These are phyloP conservation scores for Pheucticus melanocephalus DNA, from an alignment of 2,113 vertebrate genomes.

Conservation along the genomic window DNA sequence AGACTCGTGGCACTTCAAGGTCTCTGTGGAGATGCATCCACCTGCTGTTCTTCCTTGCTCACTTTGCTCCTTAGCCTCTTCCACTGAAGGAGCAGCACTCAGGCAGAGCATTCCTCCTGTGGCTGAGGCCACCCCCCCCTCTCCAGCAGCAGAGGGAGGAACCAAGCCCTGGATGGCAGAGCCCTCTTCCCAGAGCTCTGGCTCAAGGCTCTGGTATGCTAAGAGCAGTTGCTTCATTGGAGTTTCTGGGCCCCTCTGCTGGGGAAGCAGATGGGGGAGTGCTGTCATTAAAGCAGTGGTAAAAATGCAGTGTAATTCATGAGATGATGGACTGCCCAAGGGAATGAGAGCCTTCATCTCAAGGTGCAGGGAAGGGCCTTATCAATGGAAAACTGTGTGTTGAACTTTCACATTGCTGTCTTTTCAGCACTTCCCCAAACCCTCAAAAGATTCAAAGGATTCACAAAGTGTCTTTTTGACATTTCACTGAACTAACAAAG, in stretches of 20 bases:
- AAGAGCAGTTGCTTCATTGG: neutral
- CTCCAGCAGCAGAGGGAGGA: neutral
- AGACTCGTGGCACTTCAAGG: neutral
- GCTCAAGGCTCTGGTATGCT: neutral
- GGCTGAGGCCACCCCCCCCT: neutral
- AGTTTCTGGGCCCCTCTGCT: neutral
- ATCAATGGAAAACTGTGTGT: neutral
- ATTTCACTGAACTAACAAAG: neutral
- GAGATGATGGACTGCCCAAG: neutral
- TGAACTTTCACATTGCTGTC: neutral
- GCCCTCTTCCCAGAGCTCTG: neutral
- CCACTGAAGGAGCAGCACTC: neutral
- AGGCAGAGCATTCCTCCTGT: rapidly evolving
- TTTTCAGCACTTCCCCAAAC: neutral
- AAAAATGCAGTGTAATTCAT: neutral
- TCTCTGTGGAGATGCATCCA: neutral
- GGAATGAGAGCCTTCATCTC: neutral
- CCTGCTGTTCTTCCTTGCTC: rapidly evolving
- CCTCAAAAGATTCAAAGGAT: neutral
- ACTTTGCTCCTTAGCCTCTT: neutral
- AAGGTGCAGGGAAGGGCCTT: neutral
- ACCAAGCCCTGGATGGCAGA: neutral
- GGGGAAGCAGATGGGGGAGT: neutral
- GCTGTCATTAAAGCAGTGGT: neutral
- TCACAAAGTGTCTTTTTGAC: neutral